Conservation (phyloP, 2,797 vertebrate species). For the Otus scops region DNA sequence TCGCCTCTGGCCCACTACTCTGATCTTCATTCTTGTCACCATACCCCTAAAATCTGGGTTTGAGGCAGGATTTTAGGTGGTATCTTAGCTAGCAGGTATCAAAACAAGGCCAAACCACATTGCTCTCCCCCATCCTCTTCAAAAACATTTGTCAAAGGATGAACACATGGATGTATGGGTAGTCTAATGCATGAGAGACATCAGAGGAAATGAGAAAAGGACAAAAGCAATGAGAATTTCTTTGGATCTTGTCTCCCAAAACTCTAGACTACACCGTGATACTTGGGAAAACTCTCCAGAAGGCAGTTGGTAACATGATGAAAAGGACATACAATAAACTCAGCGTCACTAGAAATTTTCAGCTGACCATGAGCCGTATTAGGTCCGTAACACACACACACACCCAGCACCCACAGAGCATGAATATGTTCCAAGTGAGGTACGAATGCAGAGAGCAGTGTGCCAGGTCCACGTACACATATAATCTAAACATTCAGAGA, state of each 20-base stretch:
- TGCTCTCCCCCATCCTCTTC: not conserved
- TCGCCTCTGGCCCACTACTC: not conserved
- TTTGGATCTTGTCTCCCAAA: not conserved
- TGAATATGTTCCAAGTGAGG: rapidly evolving
- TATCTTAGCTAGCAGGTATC: not conserved
- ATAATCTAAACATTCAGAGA: not conserved
- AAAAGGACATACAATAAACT: not conserved
- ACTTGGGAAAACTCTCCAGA: not conserved
- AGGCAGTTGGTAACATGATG: not conserved
- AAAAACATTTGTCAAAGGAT: not conserved
- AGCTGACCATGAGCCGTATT: rapidly evolving
- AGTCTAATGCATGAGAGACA: not conserved
- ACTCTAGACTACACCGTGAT: not conserved
- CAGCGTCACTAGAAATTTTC: not conserved
- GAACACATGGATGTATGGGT: not conserved
- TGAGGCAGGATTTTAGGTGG: not conserved
- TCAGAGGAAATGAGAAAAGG: not conserved
- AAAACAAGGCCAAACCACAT: not conserved
- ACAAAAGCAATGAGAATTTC: not conserved
- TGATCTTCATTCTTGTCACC: not conserved
- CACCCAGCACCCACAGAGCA: rapidly evolving
- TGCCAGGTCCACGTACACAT: not conserved
- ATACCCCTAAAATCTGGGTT: not conserved
- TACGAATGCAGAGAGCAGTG: not conserved
- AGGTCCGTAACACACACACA: not conserved